Percentiles rank a stretch among this genome's conserved stretches.
Evolutionary conservation across 2,113 vertebrate species (phyloP).

Genomic region (Amphilophus citrinellus): DNA sequence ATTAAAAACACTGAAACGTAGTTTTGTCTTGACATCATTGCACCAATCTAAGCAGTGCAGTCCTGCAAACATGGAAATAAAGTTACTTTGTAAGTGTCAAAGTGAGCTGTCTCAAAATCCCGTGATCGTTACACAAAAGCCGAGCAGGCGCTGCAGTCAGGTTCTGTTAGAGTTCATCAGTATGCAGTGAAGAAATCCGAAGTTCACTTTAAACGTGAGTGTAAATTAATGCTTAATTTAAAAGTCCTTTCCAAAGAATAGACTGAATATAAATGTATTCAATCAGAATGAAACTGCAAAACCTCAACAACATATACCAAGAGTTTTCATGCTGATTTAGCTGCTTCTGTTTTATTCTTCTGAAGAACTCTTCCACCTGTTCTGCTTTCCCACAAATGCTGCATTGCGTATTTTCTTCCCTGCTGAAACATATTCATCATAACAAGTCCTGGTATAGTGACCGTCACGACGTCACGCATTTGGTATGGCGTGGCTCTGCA

Average conservation of each 20-base stretch:
- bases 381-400: neutral
- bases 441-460: neutral
- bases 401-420: neutral
- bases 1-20: conserved; percentile 3
- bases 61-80: neutral
- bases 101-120: neutral
- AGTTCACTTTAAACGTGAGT: neutral
- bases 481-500: neutral
- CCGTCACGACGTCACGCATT: neutral
- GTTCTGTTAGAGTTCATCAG: neutral
- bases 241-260: neutral
- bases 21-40: neutral
- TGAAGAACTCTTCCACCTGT: neutral
- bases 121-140: neutral
- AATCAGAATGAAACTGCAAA: neutral
- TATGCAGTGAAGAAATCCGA: neutral
- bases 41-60: neutral
- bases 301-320: neutral
- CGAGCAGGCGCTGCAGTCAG: neutral
- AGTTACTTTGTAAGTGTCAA: neutral
- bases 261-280: conserved; percentile 1
- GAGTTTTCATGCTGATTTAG: neutral
- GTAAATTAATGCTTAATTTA: neutral
- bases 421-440: conserved; percentile 4
- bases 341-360: neutral